phyloP scores from a whole-genome alignment of 2,113 vertebrate species.

The Osmerus eperlanus region DNA sequence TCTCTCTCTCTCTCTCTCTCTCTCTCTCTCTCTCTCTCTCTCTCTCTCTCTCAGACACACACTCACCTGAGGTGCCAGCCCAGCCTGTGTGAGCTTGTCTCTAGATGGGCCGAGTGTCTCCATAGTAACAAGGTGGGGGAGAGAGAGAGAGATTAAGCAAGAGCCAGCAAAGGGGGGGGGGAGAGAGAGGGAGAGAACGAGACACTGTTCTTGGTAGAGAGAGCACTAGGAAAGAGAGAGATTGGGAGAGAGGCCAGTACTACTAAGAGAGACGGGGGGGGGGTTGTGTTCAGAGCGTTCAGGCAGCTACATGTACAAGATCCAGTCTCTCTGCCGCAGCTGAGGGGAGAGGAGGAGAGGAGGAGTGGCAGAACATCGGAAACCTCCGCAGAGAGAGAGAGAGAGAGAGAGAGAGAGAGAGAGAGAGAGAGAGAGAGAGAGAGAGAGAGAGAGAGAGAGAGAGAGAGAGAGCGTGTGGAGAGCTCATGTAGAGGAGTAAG shows the following conservation, averaged over 20 bases:
- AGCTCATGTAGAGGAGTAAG: slow-evolving; percentile 33
- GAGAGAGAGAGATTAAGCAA: slow-evolving; percentile 12
- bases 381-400: slow-evolving; percentile 57
- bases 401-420: slow-evolving; percentile 48
- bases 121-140: slow-evolving; percentile 71
- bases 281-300: slow-evolving; percentile 49
- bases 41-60: background rate
- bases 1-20: too few relatives aligned
- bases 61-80: slow-evolving; percentile 20
- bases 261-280: slow-evolving; percentile 20
- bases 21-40: too few relatives aligned
- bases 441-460: slow-evolving; percentile 55
- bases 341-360: slow-evolving; percentile 66
- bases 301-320: slow-evolving; percentile 69
- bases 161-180: slow-evolving; percentile 16
- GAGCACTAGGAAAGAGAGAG: background rate
- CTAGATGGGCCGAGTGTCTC: slow-evolving; percentile 65
- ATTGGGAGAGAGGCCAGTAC: too few relatives aligned
- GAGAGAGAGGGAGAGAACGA: slow-evolving; percentile 36
- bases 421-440: slow-evolving; percentile 37
- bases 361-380: slow-evolving; percentile 61
- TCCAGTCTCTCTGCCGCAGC: slow-evolving; percentile 67
- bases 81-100: slow-evolving; percentile 54
- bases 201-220: slow-evolving; percentile 40
- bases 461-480: slow-evolving; percentile 40